Percentiles rank a stretch among this genome's conserved stretches.
Evolutionary conservation across 2,113 vertebrate species (phyloP).

Genomic region (Mohoua ochrocephala): DNA sequence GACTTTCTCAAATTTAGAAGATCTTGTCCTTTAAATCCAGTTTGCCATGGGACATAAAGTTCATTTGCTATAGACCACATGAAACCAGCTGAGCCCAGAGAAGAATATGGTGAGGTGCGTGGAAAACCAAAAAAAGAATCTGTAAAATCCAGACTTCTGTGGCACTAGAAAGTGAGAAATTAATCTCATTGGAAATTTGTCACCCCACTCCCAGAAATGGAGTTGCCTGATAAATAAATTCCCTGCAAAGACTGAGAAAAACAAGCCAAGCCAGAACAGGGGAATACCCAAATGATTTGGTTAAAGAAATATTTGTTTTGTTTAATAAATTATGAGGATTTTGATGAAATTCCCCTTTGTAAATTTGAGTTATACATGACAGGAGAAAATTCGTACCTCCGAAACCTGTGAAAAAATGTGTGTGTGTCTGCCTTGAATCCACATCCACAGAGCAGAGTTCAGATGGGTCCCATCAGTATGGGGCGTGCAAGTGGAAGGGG

Average conservation of each 20-base stretch:
- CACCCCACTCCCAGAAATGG: not conserved
- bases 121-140: not conserved
- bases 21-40: slow-evolving; percentile 30
- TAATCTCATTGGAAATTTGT: not conserved
- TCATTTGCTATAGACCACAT: not conserved
- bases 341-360: not conserved
- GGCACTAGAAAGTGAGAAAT: not conserved
- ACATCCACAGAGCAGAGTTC: not conserved
- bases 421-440: not conserved
- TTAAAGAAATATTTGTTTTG: not conserved
- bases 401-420: not conserved
- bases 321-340: not conserved
- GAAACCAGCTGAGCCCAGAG: not conserved
- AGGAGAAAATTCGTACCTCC: not conserved
- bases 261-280: not conserved
- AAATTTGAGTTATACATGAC: not conserved
- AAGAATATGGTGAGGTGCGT: not conserved
- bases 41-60: slow-evolving; percentile 6
- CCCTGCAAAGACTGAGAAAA: not conserved
- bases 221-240: not conserved
- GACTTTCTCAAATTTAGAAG: not conserved
- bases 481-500: not conserved
- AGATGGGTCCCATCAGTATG: not conserved
- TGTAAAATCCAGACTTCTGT: not conserved
- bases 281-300: not conserved